Evolutionary conservation across 2,113 vertebrate species (phyloP).

Genomic region (Microcebus tavaratra): DNA sequence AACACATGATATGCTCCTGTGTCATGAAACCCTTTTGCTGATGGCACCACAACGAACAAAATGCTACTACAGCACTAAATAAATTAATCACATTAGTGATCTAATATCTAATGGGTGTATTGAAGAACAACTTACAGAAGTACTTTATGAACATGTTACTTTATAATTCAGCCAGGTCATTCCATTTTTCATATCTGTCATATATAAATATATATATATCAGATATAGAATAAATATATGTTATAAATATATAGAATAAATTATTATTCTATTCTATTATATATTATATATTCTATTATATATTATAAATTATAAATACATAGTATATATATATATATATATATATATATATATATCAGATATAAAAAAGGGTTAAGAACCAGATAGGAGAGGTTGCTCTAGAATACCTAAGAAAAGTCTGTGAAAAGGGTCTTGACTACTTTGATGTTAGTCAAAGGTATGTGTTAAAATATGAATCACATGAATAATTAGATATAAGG

Average conservation of each 20-base stretch:
- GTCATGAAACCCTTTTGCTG: constrained; percentile 1
- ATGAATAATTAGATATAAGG: neutral
- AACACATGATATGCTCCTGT: neutral
- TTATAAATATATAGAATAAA: too few species aligned
- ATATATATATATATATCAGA: too few species aligned
- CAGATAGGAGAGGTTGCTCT: neutral
- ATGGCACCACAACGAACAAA: neutral
- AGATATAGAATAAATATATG: too few species aligned
- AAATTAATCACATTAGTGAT: neutral
- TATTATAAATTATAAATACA: too few species aligned
- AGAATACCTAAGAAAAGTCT: neutral
- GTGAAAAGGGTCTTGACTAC: neutral
- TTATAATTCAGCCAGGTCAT: neutral
- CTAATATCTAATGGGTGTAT: neutral
- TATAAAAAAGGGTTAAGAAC: neutral
- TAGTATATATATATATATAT: too few species aligned
- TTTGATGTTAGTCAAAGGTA: neutral
- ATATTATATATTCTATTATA: too few species aligned
- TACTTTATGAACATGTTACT: neutral
- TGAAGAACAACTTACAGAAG: neutral
- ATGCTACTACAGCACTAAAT: neutral
- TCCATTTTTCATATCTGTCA: neutral
- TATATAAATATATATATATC: too few species aligned
- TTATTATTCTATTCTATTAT: too few species aligned
- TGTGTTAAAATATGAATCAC: neutral